Evolutionary conservation across 1,140 invertebrate species (phyloP), one percentile per base, ranked within the genome.

Genomic region (Heliconius congener): DNA sequence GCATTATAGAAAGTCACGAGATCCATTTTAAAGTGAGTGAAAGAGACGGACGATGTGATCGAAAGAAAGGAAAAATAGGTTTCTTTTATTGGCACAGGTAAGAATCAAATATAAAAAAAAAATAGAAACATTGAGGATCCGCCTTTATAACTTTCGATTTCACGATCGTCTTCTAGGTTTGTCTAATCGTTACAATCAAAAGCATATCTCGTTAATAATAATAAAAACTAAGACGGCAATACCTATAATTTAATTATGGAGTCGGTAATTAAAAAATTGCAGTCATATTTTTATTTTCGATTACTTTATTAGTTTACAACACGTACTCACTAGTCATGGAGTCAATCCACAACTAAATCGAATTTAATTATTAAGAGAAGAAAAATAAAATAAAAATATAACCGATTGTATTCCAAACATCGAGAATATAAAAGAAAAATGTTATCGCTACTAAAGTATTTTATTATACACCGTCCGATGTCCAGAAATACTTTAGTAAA

Each of bases 401-500:
- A 76, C 71, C 60, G 13, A 66, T 66, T 16, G 23, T 13, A 30
- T 66, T 66, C 27, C 13, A 30, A 66, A 66, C 27, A 23, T 27
- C 23, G 60, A 30, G 13, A 72, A 42, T 72, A 46, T 55, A 72
- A 90, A 90, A 87, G 84, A 37, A 90, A 91, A 86, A 81, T 89
- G 79, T 85, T 85, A 84, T 88, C 85, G 76, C 84, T 79, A 90
- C 89, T 93, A 92, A 94, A 91, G 87, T 91, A 91, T 92, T 93
- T 92, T 93, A 93, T 93, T 94, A 84, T 87, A 92, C 88, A 94
- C 87, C 88, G 87, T 82, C 83, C 85, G 88, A 89, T 92, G 89
- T 85, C 82, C 88, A 94, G 90, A 90, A 87, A 90, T 92, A 92
- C 88, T 87, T 91, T 87, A 90, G 85, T 84, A 81, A 78, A 81